Base-by-base conservation (phyloP, 2,797 vertebrate genomes). In the Vespertilio murinus region DNA sequence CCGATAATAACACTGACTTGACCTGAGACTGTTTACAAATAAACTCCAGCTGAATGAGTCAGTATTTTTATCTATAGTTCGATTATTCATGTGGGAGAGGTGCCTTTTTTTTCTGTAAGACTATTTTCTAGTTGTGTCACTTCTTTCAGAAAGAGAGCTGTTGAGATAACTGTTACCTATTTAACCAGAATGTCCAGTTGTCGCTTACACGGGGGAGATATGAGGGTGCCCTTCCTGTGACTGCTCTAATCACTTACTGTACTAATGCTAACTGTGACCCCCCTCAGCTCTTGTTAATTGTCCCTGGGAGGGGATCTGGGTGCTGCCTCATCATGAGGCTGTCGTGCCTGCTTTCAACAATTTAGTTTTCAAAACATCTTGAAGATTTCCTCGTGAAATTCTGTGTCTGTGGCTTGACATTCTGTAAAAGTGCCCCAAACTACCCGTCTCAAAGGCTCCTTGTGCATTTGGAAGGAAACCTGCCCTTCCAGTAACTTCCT, bases 21-120 rank as follows among this genome's bases (percentile, higher is more conserved):
- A 90, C 91, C 82, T 87, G 93, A 96, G 77, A 93, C 52, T 93
- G 40, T 3, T 11, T 70, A 95, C 82, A 97, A 97, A 96, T 80
- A 96, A 86, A 95, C 30, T 18, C 28, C 9, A 42, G 40, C 77
- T 67, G 75, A 47, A 7, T 90, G 35, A 8, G 18, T 40, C 52
- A 35, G 23, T 56, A 16, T 38, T 94, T 83, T 92, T 83, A 85
- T 92, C 77, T 77, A 93, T 64, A 42, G 9, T 78, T 77, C 4
- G 25, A 61, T 52, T 52, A 54, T 61, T 69, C 88, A 82, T 30
- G 7, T 91, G 28, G 42, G 3, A 67, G 49, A 25, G 13, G 4
- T 47, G 12, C 5, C 4, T n/a, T 56, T 59, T 40, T 42, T 49
- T n/a, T n/a, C n/a, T n/a, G n/a, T n/a, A n/a, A n/a, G n/a, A n/a